Conservation (phyloP, 2,888 invertebrate species). For the Drosophila kokeensis region DNA sequence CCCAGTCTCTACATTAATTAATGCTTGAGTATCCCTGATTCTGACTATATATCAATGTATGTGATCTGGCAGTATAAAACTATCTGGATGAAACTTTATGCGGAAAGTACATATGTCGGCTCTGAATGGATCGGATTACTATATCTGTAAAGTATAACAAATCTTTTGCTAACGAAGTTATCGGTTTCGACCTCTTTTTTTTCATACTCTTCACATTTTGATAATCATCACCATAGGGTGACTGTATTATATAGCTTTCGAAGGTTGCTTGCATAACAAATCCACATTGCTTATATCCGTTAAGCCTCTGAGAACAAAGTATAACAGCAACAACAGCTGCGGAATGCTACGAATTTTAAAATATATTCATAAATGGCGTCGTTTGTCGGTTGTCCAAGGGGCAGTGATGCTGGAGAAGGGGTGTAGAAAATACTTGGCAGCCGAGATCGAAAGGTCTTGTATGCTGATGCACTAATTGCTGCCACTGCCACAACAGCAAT, state of each 20-base stretch:
- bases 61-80: background rate
- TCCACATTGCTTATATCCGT: background rate
- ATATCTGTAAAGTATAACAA: background rate
- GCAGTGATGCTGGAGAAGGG: background rate
- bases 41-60: background rate
- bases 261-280: too few relatives aligned
- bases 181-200: background rate
- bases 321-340: slow-evolving; percentile 13
- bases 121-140: too few relatives aligned
- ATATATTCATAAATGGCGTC: slow-evolving; percentile 70
- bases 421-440: slow-evolving; percentile 8
- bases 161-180: background rate
- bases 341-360: slow-evolving; percentile 72
- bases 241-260: too few relatives aligned
- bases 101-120: background rate
- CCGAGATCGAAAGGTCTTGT: slow-evolving; percentile 57
- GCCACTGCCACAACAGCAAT: slow-evolving; percentile 38
- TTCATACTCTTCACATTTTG: background rate
- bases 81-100: background rate
- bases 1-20: too few relatives aligned
- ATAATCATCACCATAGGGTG: background rate
- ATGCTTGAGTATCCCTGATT: background rate
- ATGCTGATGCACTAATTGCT: slow-evolving; percentile 74
- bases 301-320: background rate
- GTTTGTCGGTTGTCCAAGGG: slow-evolving; percentile 39